Base-by-base conservation (phyloP, 1,140 invertebrate species). In the Neodiprion virginianus region DNA sequence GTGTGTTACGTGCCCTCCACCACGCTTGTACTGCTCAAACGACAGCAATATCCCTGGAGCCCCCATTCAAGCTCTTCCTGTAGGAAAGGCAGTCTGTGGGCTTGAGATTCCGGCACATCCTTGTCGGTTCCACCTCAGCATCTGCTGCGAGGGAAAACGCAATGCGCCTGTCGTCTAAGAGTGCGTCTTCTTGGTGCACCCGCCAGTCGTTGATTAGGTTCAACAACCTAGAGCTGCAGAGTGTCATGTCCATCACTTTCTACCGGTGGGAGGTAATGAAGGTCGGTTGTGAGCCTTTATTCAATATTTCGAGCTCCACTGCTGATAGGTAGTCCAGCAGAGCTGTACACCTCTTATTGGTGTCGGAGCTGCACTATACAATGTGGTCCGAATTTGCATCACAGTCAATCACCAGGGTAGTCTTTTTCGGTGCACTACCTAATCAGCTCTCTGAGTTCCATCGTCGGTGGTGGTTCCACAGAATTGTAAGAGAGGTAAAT, bases 311-410 rank as follows among this genome's bases (percentile, higher is more conserved):
- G 11, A 79, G 23, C 8, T 76, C 69, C 0, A 73, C 78, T 14
- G 50, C n/a, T 3, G 65, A 66, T 8, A 82, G 1, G 67, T 75
- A 83, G 48, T 83, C 74, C 5, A 80, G 61, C 2, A 82, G 67
- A 8, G 49, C 40, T 40, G 72, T 50, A 21, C 80, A 77, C 74
- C 82, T 79, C 0, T 50, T 73, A 73, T 81, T 80, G 48, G 66
- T 79, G 68, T 78, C 72, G 1, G 73, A 75, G 73, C 80, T 82
- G 3, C 79, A 77, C 79, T 77, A 81, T 10, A 77, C 72, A 0
- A 53, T 70, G 53, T 81, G 74, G 69, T 82, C 79, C 5, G 76
- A 69, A 61, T 81, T 83, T 0, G 77, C 77, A 76, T 83, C 79
- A 67, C 80, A 82, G 8, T 75, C 76, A 5, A 82, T 40, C 11